Percentiles rank a stretch among this genome's conserved stretches.
Evolutionary conservation across 2,113 vertebrate species (phyloP).

Genomic region (Gavialis gangeticus): DNA sequence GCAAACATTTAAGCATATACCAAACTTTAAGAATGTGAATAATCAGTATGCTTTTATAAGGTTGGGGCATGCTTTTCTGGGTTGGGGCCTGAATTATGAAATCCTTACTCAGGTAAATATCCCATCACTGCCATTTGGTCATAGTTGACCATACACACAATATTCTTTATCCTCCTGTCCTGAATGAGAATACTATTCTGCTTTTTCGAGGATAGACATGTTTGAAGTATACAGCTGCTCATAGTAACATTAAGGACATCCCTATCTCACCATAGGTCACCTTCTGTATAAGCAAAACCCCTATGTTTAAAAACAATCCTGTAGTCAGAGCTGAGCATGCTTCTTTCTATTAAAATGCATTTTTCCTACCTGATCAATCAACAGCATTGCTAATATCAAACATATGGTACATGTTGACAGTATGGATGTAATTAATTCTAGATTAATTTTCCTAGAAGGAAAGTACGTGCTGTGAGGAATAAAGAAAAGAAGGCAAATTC

Average conservation of each 20-base stretch:
- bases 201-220: fast-evolving
- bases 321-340: background rate
- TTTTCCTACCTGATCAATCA: background rate
- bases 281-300: too few relatives aligned
- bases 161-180: background rate
- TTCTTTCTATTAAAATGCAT: background rate
- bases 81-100: background rate
- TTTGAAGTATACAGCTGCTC: background rate
- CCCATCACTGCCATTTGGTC: background rate
- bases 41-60: fast-evolving
- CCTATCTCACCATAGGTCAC: background rate
- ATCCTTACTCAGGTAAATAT: background rate
- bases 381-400: background rate
- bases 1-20: background rate
- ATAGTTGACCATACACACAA: background rate
- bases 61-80: background rate
- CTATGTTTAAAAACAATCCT: background rate
- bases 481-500: background rate
- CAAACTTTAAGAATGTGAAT: background rate
- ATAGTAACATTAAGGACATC: background rate
- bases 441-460: slow-evolving; percentile 25
- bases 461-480: background rate
- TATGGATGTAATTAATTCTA: slow-evolving; percentile 34
- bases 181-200: fast-evolving
- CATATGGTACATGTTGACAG: background rate